Base-by-base conservation (phyloP, 2,797 vertebrate species). In the Rhyacichthys aspro region DNA sequence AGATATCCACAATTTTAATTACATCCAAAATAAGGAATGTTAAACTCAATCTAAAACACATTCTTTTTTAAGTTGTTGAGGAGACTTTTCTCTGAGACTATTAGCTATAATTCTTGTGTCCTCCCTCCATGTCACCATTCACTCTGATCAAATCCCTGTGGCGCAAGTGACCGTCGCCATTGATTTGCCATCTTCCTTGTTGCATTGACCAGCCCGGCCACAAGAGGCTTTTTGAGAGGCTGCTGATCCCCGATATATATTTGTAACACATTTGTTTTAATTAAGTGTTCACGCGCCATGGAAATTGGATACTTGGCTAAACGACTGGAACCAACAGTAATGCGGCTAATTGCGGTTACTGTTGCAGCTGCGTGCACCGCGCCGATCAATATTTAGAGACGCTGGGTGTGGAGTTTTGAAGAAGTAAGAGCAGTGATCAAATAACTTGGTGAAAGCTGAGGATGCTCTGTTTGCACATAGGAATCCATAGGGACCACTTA, bases 241-340 rank as follows among this genome's bases (percentile, higher is more conserved):
- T 86, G 83, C 82, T 89, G 88, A 91, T 90, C 87, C 80, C 85
- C 83, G 78, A 89, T 91, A 91, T 90, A 91, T 92, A 90, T 88
- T 87, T 93, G 90, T 90, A 92, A 89, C 89, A 88, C 90, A 94
- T 93, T 93, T 92, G 90, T 93, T 93, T 92, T 91, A 93, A 94
- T 94, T 93, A 93, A 91, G 89, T 92, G 90, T 91, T 91, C 89
- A 91, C 88, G 90, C 89, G 84, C 88, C 87, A 88, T 90, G 83
- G 91, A 92, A 91, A 93, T 91, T 91, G 88, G 88, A 92, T 92
- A 86, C 82, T 88, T 87, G 87, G 88, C 82, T 91, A 90, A 92
- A 91, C 83, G 85, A 88, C 78, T 92, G 85, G 76, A 89, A 87
- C 88, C 87, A 87, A 86, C 82, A 85, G 89, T 92, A 90, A 91